These are phyloP conservation scores for Emydocephalus ijimae DNA, from an alignment of 2,113 vertebrate genomes.

Conservation along the genomic window DNA sequence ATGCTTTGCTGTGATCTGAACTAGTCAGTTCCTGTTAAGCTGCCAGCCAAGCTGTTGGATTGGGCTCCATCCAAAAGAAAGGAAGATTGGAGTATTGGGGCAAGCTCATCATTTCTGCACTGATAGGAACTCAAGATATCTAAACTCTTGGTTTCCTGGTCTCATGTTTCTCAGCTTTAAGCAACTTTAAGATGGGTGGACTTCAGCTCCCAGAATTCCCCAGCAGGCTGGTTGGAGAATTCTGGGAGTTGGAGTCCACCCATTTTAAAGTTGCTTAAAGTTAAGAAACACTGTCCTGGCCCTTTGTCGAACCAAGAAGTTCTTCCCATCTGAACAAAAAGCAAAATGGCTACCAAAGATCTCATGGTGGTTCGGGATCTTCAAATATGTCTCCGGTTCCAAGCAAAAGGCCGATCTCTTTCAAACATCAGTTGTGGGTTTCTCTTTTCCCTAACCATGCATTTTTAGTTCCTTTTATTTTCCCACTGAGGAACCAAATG, in stretches of 20 bases:
- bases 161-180: not conserved
- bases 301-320: not conserved
- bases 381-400: not conserved
- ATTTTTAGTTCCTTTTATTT: not conserved
- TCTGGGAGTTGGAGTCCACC: not conserved
- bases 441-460: not conserved
- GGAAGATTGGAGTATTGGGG: not conserved
- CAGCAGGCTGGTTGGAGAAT: not conserved
- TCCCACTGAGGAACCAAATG: not conserved
- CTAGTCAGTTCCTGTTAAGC: not conserved
- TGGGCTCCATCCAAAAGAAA: not conserved
- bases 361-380: not conserved
- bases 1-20: not conserved
- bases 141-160: not conserved
- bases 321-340: not conserved
- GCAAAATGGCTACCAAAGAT: not conserved
- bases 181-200: not conserved
- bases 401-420: not conserved
- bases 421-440: not conserved
- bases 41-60: not conserved
- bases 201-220: not conserved
- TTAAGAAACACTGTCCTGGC: not conserved
- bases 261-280: not conserved
- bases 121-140: not conserved
- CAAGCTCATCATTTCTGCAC: not conserved